phyloP scores from a whole-genome alignment of 2,797 vertebrate genomes.

The Karalla daura region DNA sequence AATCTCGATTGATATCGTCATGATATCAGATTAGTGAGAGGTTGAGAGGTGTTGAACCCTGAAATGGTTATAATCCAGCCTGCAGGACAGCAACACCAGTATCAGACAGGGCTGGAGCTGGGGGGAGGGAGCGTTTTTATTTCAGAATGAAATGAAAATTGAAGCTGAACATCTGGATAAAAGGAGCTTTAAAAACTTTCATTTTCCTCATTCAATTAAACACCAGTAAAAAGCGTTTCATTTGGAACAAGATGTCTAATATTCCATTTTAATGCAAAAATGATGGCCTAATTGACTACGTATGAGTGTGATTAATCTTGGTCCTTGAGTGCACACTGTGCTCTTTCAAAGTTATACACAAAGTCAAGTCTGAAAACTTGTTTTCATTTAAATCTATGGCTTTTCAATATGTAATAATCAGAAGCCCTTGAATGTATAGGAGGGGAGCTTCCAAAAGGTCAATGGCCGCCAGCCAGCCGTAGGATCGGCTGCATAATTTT shows the following conservation, averaged over 20 bases:
- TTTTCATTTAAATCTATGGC: constrained; percentile 54
- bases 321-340: constrained; percentile 22
- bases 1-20: constrained; percentile 65
- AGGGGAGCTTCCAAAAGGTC: constrained; percentile 18
- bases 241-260: constrained; percentile 30
- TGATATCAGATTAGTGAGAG: constrained; percentile 65
- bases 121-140: constrained; percentile 45
- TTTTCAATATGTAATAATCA: constrained; percentile 56
- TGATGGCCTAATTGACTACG: constrained; percentile 14
- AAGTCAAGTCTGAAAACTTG: constrained; percentile 14
- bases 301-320: constrained; percentile 32
- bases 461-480: constrained; percentile 18
- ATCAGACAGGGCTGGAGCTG: constrained; percentile 4
- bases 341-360: constrained; percentile 23
- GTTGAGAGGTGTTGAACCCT: constrained; percentile 59
- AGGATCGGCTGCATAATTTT: constrained; percentile 46
- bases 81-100: constrained; percentile 33
- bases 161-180: constrained; percentile 55
- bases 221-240: constrained; percentile 36
- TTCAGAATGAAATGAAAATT: constrained; percentile 47
- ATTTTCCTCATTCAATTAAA: constrained; percentile 39
- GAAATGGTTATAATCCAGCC: constrained; percentile 54
- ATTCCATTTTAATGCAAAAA: constrained; percentile 54
- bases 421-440: constrained; percentile 52
- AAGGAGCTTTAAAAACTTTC: constrained; percentile 39